Evolutionary conservation across 2,797 vertebrate species (phyloP).

Genomic region (Coendou prehensilis): DNA sequence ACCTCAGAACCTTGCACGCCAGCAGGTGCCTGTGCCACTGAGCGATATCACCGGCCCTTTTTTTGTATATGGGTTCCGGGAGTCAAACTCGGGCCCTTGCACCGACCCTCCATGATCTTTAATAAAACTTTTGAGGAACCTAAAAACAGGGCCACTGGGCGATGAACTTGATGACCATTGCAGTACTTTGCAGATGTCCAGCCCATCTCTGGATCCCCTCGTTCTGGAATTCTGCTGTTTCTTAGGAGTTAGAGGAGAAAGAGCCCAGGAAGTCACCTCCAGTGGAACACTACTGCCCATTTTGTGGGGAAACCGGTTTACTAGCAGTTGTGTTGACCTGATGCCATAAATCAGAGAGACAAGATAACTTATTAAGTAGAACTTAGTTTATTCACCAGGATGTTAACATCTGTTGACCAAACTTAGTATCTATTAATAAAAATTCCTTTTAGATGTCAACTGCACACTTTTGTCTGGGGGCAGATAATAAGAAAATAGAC

Average conservation of each 20-base stretch:
- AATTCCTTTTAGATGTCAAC: constrained; percentile 26
- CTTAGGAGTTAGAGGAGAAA: background rate
- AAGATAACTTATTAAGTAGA: background rate
- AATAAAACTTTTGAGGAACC: background rate
- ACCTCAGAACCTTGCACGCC: too few species aligned
- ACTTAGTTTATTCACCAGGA: background rate
- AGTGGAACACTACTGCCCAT: background rate
- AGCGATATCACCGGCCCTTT: too few species aligned
- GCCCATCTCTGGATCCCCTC: background rate
- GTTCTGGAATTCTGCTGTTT: background rate
- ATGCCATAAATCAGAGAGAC: background rate
- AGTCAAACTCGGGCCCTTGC: too few species aligned
- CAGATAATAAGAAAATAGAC: constrained; percentile 41
- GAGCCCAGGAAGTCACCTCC: too few species aligned
- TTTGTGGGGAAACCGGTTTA: background rate
- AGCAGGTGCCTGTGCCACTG: too few species aligned
- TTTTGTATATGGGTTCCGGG: too few species aligned
- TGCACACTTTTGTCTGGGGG: background rate
- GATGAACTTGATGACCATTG: background rate
- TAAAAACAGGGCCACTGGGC: background rate
- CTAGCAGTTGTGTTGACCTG: background rate
- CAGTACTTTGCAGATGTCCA: background rate
- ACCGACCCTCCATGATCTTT: background rate
- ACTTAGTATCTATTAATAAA: constrained; percentile 26
- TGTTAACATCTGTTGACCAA: background rate